These are phyloP conservation scores for Zelleria hepariella DNA, from an alignment of 2,888 invertebrate genomes.

Conservation along the genomic window DNA sequence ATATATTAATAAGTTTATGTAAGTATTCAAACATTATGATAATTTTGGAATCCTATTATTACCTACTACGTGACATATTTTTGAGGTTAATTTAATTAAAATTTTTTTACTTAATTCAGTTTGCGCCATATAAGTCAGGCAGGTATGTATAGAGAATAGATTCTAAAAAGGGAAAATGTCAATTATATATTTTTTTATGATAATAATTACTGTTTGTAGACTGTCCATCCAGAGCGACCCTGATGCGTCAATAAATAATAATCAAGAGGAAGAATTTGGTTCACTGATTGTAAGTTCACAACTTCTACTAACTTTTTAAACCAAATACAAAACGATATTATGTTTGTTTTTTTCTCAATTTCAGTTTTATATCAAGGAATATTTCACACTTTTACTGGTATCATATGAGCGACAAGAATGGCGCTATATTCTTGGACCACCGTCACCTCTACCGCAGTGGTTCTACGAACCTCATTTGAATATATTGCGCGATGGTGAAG, in stretches of 20 bases:
- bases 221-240: background rate
- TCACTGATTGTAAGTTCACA: background rate
- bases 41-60: no score
- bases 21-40: no score
- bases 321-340: background rate
- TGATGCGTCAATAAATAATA: background rate
- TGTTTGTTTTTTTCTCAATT: slow-evolving; percentile 11
- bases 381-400: slow-evolving; percentile 26
- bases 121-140: no score
- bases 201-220: background rate
- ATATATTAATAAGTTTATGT: background rate
- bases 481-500: slow-evolving; percentile 7
- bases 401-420: slow-evolving; percentile 23
- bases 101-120: no score
- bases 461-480: slow-evolving; percentile 26
- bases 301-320: no score
- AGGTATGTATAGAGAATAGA: no score
- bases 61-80: no score
- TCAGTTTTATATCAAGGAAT: slow-evolving; percentile 36
- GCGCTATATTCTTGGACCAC: slow-evolving; percentile 29
- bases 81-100: no score
- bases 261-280: background rate
- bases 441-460: slow-evolving; percentile 33
- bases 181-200: no score
- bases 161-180: no score